A percentile compares a stretch with the other conserved stretches of the same genome.
Conservation (phyloP, 2,888 invertebrate species). For the Muscina levida region DNA sequence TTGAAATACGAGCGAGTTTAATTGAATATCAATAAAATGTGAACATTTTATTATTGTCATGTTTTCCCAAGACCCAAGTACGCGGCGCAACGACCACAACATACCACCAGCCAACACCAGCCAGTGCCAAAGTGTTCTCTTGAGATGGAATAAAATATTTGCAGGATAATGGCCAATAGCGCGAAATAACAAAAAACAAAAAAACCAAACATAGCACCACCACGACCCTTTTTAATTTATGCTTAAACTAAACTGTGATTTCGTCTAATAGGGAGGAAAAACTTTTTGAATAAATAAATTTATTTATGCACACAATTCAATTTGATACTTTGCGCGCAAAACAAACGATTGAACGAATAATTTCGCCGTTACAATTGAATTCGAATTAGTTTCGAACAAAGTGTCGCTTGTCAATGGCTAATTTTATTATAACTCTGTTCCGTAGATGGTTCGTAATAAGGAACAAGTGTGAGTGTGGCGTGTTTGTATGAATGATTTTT, state of each 20-base stretch:
- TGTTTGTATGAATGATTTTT: too few species aligned
- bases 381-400: constrained; percentile 27
- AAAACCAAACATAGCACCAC: too few species aligned
- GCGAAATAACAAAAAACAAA: not conserved
- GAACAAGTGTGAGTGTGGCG: not conserved
- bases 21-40: too few species aligned
- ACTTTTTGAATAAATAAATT: constrained; percentile 20
- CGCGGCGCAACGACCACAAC: too few species aligned
- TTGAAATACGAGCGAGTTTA: too few species aligned
- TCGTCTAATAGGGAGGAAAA: not conserved
- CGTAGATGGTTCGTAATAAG: not conserved
- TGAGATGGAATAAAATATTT: constrained; percentile 11
- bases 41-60: too few species aligned
- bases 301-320: constrained; percentile 38
- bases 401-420: constrained; percentile 14
- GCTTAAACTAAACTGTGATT: constrained; percentile 13
- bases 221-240: constrained; percentile 14
- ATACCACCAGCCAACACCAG: too few species aligned
- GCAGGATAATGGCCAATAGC: not conserved
- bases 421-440: constrained; percentile 9
- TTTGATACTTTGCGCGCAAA: not conserved
- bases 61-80: too few species aligned
- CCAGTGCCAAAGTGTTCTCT: constrained; percentile 32
- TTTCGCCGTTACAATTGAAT: constrained; percentile 8
- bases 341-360: constrained; percentile 31